Evolutionary conservation across 2,113 vertebrate species (phyloP).

Genomic region (Beaufortia kweichowensis): DNA sequence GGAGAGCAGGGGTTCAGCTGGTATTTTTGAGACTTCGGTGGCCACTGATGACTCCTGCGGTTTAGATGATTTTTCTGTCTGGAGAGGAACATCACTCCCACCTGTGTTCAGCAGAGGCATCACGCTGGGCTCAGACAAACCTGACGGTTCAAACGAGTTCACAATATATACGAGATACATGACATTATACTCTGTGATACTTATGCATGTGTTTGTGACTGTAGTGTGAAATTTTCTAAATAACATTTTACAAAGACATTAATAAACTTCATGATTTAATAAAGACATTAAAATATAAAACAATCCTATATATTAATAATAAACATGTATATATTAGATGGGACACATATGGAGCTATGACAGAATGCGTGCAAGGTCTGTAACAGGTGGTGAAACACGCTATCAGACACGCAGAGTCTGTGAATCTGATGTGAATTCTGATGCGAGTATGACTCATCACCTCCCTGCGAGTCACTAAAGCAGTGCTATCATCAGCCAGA

Average conservation of each 20-base stretch:
- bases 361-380: background rate
- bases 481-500: background rate
- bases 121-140: conserved; percentile 63
- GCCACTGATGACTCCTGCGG: conserved; percentile 52
- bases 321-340: too few species aligned
- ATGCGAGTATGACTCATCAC: conserved; percentile 49
- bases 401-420: background rate
- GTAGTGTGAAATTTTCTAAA: too few species aligned
- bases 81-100: conserved; percentile 57
- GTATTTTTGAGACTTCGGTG: conserved; percentile 54
- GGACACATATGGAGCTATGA: background rate
- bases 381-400: conserved; percentile 4
- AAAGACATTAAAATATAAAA: too few species aligned
- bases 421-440: conserved; percentile 37
- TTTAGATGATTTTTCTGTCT: conserved; percentile 60
- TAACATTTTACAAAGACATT: too few species aligned
- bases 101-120: conserved; percentile 53
- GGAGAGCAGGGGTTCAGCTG: conserved; percentile 60
- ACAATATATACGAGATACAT: background rate
- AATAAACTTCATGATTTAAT: too few species aligned
- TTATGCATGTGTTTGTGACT: background rate
- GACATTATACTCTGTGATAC: background rate
- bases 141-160: conserved; percentile 48
- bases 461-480: background rate
- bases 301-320: too few species aligned